Conservation (phyloP, 2,888 invertebrate species). For the Margaritifera margaritifera region DNA sequence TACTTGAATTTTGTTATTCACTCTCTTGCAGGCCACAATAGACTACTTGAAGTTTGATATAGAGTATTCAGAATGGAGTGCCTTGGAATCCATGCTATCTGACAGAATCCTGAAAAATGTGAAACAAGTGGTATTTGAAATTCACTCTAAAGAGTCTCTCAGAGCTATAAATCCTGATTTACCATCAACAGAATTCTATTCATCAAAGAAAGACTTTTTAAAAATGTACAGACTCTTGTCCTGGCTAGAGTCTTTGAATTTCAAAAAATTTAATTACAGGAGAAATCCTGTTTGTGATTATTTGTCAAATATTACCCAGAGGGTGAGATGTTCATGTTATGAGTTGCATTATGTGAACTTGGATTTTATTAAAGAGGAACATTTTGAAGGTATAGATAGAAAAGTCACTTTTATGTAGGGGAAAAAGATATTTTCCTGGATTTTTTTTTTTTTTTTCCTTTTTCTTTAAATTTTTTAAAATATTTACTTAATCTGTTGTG, state of each 20-base stretch:
- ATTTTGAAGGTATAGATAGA: conserved; percentile 10
- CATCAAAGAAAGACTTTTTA: conserved; percentile 47
- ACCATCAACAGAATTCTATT: conserved; percentile 25
- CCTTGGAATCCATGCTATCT: conserved; percentile 43
- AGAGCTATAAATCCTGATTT: conserved; percentile 19
- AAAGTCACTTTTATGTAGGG: too few species aligned
- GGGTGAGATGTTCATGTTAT: conserved; percentile 52
- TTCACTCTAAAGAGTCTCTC: conserved; percentile 52
- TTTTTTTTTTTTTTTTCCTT: too few species aligned
- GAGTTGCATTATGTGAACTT: conserved; percentile 62
- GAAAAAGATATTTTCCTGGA: too few species aligned
- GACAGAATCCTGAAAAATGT: conserved; percentile 53
- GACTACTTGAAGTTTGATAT: conserved; percentile 72
- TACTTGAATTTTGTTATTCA: conserved; percentile 70
- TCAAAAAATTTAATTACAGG: conserved; percentile 58
- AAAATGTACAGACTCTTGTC: conserved; percentile 50
- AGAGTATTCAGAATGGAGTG: conserved; percentile 70
- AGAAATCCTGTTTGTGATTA: conserved; percentile 59
- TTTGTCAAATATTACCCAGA: conserved; percentile 32
- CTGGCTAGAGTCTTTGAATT: conserved; percentile 46
- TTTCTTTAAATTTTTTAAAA: too few species aligned
- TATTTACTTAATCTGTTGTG: too few species aligned
- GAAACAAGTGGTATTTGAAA: conserved; percentile 63
- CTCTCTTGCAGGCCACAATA: conserved; percentile 59
- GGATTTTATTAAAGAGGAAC: conserved; percentile 41